phyloP scores from a whole-genome alignment of 2,888 invertebrate species.

The Drosophila picticornis region DNA sequence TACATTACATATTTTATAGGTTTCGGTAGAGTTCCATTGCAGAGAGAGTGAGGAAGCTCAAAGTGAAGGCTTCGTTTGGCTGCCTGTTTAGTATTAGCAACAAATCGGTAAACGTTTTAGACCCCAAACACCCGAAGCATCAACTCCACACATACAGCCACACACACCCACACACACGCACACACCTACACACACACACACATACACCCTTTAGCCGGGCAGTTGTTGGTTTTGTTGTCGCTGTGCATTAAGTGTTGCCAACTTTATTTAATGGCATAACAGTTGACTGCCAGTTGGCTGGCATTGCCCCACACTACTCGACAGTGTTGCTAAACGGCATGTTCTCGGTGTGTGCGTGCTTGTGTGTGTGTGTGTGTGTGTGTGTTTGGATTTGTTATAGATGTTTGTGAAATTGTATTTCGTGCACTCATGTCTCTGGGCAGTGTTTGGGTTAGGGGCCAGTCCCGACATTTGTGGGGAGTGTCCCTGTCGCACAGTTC shows the following conservation, averaged over 20 bases:
- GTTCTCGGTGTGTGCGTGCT: conserved; percentile 30
- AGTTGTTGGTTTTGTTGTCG: conserved; percentile 69
- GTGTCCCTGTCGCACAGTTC: conserved; percentile 55
- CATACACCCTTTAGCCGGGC: conserved; percentile 11
- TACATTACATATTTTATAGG: conserved; percentile 59
- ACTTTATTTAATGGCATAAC: conserved; percentile 83
- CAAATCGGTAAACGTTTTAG: conserved; percentile 71
- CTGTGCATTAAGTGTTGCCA: conserved; percentile 83
- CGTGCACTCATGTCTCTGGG: conserved; percentile 51
- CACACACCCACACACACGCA: not conserved
- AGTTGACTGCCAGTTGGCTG: conserved; percentile 80
- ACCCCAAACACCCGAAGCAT: conserved; percentile 41
- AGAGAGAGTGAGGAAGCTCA: conserved; percentile 7
- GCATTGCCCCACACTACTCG: conserved; percentile 43
- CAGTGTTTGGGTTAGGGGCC: conserved; percentile 35
- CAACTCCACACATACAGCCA: not conserved
- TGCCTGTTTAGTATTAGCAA: conserved; percentile 74
- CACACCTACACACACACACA: not conserved
- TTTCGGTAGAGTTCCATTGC: conserved; percentile 43
- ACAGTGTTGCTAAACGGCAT: conserved; percentile 66
- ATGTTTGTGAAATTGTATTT: conserved; percentile 68
- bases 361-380: conserved; percentile 31
- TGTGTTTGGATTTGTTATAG: conserved; percentile 48
- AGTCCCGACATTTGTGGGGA: conserved; percentile 51
- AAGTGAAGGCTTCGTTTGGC: conserved; percentile 48